Evolutionary conservation across 1,140 invertebrate species (phyloP), one percentile per base, ranked within the genome.

Genomic region (Drosophila grimshawi): DNA sequence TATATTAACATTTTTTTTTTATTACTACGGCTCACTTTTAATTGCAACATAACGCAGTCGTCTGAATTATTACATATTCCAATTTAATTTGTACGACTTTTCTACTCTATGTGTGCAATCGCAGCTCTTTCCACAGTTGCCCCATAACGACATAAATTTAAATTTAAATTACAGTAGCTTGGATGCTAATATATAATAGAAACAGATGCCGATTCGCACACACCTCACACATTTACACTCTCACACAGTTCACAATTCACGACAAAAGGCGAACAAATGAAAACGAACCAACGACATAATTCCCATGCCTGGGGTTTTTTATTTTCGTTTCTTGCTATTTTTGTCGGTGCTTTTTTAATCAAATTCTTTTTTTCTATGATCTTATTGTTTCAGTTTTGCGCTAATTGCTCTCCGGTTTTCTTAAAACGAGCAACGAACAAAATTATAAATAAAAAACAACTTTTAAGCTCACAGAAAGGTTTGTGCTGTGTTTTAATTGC

Each of bases 371-470:
- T 63, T 72, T 80, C 77, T 67, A 51, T 80, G 72, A 77, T 85
- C 76, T 80, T 83, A 83, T 80, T 83, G 81, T 85, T 85, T 77
- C 63, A 63, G 60, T 76, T 85, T 80, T 85, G 77, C 73, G 74
- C 77, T 83, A 83, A 83, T 83, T 83, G 81, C 64, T 68, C 59
- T 55, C 35, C 55, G 65, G 61, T 56, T 80, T 80, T 72, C 63
- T 62, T 68, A 41, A 67, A 29, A 67, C 55, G 41, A 60, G 62
- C 71, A 51, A 53, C 39, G 41, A 67, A 19, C 11, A 59, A 39
- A 51, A 41, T 11, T 29, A 53, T 45, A 27, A 61, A 67, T 59
- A 76, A 76, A 51, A 39, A 68, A 55, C 19, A 59, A 32, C 30
- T 6, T 11, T 32, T n/a, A 45, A 55, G 32, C 32, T 33, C 35